These are phyloP conservation scores for Pseudochirops cupreus DNA, from an alignment of 2,797 vertebrate genomes.

Conservation along the genomic window DNA sequence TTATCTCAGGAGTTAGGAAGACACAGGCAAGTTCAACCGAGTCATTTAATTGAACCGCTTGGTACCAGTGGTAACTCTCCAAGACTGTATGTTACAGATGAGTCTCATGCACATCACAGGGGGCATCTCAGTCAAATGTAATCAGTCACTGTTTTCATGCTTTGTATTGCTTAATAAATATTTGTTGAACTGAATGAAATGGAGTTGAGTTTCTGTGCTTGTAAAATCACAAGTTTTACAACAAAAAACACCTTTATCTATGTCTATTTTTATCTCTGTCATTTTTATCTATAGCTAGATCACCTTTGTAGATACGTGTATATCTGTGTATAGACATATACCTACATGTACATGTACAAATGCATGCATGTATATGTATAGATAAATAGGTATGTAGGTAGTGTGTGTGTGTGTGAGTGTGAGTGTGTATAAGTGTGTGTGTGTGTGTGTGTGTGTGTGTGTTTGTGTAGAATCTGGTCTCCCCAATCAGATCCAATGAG, in stretches of 20 bases:
- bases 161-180: background rate
- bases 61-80: background rate
- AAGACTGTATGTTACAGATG: background rate
- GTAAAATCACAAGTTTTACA: background rate
- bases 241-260: background rate
- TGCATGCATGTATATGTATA: too few relatives aligned
- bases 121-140: background rate
- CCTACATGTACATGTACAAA: background rate
- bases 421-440: background rate
- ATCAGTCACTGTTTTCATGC: background rate
- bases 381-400: background rate
- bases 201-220: background rate
- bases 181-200: background rate
- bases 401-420: background rate
- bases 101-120: background rate
- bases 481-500: background rate
- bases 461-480: background rate
- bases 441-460: background rate
- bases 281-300: background rate
- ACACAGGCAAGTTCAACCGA: background rate
- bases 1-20: background rate
- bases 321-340: background rate
- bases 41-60: background rate
- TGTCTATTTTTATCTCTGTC: background rate
- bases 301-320: background rate